Percentiles rank a stretch among this genome's conserved stretches.
These are phyloP conservation scores for Drosophila neutralis DNA, from an alignment of 2,888 invertebrate species.

Conservation along the genomic window DNA sequence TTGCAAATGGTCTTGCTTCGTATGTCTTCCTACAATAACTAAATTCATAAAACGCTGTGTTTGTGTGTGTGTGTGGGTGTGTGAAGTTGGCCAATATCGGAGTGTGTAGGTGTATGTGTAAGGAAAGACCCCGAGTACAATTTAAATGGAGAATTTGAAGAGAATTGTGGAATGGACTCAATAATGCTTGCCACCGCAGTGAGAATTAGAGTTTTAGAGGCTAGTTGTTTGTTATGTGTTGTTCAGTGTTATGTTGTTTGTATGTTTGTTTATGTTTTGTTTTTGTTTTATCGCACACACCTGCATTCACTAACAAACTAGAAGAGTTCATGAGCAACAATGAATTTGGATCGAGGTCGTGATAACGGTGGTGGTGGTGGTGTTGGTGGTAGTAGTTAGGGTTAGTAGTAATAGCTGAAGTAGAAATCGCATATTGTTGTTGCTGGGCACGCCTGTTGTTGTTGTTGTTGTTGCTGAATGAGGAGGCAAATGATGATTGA, in stretches of 20 bases:
- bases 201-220: slow-evolving; percentile 1
- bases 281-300: slow-evolving; percentile 81
- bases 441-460: slow-evolving; percentile 82
- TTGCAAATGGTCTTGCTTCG: slow-evolving; percentile 24
- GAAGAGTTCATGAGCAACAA: slow-evolving; percentile 84
- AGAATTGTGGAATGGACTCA: slow-evolving; percentile 24
- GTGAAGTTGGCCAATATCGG: slow-evolving; percentile 30
- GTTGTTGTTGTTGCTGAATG: slow-evolving; percentile 67
- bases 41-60: slow-evolving; percentile 5
- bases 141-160: slow-evolving; percentile 11
- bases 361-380: slow-evolving; percentile 79
- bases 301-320: slow-evolving; percentile 84
- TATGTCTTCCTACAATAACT: slow-evolving; percentile 47
- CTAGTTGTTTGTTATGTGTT: slow-evolving; percentile 35
- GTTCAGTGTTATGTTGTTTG: slow-evolving; percentile 42
- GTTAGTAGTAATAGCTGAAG: slow-evolving; percentile 56
- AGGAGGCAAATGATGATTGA: slow-evolving; percentile 83
- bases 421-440: slow-evolving; percentile 83
- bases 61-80: slow-evolving; percentile 20
- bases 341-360: slow-evolving; percentile 83
- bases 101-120: slow-evolving; percentile 14
- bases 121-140: slow-evolving; percentile 22
- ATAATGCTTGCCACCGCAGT: slow-evolving; percentile 28
- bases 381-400: slow-evolving; percentile 63
- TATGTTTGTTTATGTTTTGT: slow-evolving; percentile 48